Conservation (phyloP, 1,140 invertebrate genomes). For the Lutraria rhynchaena region DNA sequence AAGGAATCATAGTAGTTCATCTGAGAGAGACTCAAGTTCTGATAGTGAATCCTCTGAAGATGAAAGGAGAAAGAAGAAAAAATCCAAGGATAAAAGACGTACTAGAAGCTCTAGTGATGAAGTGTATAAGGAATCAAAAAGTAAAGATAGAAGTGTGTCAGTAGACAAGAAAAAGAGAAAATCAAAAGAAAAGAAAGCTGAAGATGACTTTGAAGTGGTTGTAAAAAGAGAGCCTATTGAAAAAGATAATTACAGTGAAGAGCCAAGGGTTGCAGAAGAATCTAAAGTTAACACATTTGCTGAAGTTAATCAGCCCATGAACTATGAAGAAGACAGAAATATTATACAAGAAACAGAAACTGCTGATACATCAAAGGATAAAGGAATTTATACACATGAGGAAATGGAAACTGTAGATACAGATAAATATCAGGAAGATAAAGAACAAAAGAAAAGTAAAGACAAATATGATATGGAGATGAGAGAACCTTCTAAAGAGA, state of each 20-base stretch:
- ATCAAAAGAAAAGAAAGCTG: background rate
- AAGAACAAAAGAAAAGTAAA: background rate
- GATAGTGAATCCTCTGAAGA: slow-evolving; percentile 16
- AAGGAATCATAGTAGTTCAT: slow-evolving; percentile 10
- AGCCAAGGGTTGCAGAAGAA: background rate
- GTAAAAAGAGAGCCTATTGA: slow-evolving; percentile 13
- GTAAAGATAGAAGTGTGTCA: slow-evolving; percentile 15
- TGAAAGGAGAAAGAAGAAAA: slow-evolving; percentile 29
- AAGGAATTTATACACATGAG: background rate
- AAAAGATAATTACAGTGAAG: background rate
- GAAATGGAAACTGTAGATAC: background rate
- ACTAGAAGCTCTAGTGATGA: slow-evolving; percentile 30
- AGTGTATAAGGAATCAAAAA: background rate
- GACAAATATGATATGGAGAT: background rate
- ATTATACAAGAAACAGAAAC: background rate
- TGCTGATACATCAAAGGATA: background rate
- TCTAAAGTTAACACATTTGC: background rate
- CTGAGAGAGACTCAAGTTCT: slow-evolving; percentile 13
- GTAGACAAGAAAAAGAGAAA: slow-evolving; percentile 7
- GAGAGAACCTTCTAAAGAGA: background rate
- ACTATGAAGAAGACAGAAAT: background rate
- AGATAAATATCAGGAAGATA: background rate
- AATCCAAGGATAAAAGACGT: background rate
- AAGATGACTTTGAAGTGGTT: too few relatives aligned
- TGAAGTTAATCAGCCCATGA: background rate